These are phyloP conservation scores for Parapristionchus giblindavisi DNA, from an alignment of 2,888 invertebrate genomes.

Conservation along the genomic window DNA sequence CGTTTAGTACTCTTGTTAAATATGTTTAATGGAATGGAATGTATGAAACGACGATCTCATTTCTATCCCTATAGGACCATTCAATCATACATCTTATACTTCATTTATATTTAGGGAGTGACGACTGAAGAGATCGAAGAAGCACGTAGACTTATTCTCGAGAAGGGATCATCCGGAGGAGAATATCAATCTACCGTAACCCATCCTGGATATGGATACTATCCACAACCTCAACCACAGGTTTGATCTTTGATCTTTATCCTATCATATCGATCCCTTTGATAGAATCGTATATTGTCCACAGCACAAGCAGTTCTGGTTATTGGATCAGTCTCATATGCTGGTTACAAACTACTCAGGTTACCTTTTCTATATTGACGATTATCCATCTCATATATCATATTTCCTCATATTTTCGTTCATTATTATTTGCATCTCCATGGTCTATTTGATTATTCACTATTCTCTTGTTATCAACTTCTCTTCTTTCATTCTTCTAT, in stretches of 20 bases:
- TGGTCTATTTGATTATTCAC: no score
- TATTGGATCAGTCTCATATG: constrained; percentile 63
- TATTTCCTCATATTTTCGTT: no score
- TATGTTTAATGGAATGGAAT: no score
- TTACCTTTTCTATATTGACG: neutral
- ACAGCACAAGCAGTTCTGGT: constrained; percentile 60
- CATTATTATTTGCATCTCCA: neutral
- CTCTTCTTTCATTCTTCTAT: no score
- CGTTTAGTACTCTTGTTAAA: neutral
- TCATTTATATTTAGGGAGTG: constrained; percentile 43
- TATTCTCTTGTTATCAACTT: no score
- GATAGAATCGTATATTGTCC: constrained; percentile 44
- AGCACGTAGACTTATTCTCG: constrained; percentile 25
- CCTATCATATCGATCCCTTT: neutral
- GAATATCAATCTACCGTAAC: neutral
- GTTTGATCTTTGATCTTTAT: neutral
- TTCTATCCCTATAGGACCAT: no score
- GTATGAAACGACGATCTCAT: no score
- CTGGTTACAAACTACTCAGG: constrained; percentile 61
- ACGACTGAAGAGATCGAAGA: constrained; percentile 60
- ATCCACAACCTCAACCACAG: constrained; percentile 42
- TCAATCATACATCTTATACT: no score
- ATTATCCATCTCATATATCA: constrained; percentile 8
- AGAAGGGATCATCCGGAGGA: constrained; percentile 10
- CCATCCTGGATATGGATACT: constrained; percentile 22